Evolutionary conservation across 1,140 invertebrate genomes (phyloP).

Genomic region (Myzus persicae): DNA sequence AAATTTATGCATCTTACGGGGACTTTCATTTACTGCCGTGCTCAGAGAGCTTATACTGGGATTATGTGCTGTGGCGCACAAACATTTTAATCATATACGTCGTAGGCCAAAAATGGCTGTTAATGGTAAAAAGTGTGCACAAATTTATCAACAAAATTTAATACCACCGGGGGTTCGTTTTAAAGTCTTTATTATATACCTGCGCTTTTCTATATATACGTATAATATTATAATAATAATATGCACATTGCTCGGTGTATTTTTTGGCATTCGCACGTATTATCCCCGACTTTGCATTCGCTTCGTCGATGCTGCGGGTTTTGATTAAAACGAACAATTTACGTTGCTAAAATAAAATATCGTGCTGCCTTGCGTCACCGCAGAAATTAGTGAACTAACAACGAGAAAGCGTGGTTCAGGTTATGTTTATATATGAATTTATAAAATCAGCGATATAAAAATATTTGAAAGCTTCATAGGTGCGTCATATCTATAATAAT

Average conservation of each 20-base stretch:
- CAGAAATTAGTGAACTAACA: no score
- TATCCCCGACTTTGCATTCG: not conserved
- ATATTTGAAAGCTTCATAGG: not conserved
- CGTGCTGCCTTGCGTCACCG: not conserved
- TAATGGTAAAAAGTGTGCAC: constrained; percentile 3
- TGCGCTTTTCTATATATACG: not conserved
- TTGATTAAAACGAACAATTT: not conserved
- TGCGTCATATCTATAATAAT: no score
- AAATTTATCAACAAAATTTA: constrained; percentile 20
- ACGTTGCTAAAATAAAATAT: no score
- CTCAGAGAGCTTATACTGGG: not conserved
- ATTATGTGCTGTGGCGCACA: not conserved
- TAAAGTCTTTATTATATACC: not conserved
- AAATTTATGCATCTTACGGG: not conserved
- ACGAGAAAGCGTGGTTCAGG: not conserved
- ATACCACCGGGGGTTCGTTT: not conserved
- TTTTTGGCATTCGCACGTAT: not conserved
- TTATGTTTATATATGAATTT: no score
- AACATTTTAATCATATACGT: not conserved
- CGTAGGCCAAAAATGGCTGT: not conserved
- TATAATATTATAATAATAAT: not conserved
- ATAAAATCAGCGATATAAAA: not conserved
- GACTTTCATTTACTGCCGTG: not conserved
- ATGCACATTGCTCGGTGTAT: not conserved
- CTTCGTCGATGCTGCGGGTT: not conserved